Evolutionary conservation across 2,797 vertebrate genomes (phyloP).

Genomic region (Ceryle rudis): DNA sequence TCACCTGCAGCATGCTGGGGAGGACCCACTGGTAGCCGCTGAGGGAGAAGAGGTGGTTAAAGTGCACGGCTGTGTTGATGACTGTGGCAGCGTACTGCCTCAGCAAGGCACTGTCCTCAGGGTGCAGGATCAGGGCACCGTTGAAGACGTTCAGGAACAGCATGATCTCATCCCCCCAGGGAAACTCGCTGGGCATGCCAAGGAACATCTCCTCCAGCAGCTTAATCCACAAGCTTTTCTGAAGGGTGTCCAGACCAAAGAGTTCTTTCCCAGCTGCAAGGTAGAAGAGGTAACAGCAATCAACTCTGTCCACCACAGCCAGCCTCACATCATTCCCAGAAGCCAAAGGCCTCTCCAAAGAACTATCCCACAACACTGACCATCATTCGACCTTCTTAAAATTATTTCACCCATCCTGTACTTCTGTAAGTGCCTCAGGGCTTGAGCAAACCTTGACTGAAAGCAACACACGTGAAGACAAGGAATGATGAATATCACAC

Average conservation of each 20-base stretch:
- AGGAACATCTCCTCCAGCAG: conserved; percentile 98
- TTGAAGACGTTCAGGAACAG: conserved; percentile 98
- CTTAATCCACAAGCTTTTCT: conserved; percentile 99
- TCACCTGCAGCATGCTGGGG: conserved; percentile 96
- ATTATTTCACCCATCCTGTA: neutral
- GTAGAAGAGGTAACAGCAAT: neutral
- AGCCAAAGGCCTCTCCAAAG: neutral
- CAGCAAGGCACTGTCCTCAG: conserved; percentile 95
- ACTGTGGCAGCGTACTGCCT: conserved; percentile 96
- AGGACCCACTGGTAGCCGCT: conserved; percentile 99
- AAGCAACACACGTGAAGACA: neutral
- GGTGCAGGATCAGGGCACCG: conserved; percentile 94
- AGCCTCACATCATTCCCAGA: neutral
- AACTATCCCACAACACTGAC: neutral
- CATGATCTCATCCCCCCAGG: conserved; percentile 99
- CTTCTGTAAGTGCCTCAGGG: neutral
- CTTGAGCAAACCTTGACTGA: neutral
- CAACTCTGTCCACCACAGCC: neutral
- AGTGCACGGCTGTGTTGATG: conserved; percentile 98
- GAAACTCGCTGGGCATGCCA: conserved; percentile 98
- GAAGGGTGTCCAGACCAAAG: conserved; percentile 96
- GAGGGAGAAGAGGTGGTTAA: conserved; percentile 98
- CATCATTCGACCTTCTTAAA: neutral
- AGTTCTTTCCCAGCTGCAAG: conserved; percentile 90
- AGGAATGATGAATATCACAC: neutral